Evolutionary conservation across 2,797 vertebrate species (phyloP), one percentile per base, ranked within the genome.

Genomic region (Cephalopachus bancanus): DNA sequence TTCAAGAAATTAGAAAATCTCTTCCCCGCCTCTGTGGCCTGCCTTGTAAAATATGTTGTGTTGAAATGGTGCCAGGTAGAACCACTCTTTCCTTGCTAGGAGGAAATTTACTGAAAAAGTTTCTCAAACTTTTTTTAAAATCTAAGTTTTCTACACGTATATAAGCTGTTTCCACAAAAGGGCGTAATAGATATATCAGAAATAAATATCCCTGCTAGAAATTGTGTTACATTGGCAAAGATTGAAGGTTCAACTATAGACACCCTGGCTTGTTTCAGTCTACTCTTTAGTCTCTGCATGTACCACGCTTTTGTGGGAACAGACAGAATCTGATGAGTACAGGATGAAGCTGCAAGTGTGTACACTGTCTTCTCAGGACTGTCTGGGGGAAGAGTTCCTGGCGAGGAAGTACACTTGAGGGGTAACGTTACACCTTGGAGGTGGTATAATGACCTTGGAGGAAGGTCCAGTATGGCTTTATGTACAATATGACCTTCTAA

Each of bases 11-110:
- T 62, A 97, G 98, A 96, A 76, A 96, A 78, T 71, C 72, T 69
- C 92, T 87, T 93, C 60, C 71, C 93, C 97, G 86, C 93, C 94
- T 91, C 86, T 93, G 17, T 37, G 64, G 79, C 71, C 33, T 81
- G 67, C 26, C 10, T 97, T 97, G 90, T 88, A 97, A 97, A 98
- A 98, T 74, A 16, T 7, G 53, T 75, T 30, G 10, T 90, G 95
- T 83, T 53, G 94, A 92, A 88, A 24, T 22, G 55, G 64, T 93
- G 71, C 81, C 88, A 37, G 62, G 28, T 94, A n/a, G 85, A 95
- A 74, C 95, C 94, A 83, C 65, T 89, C 20, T 59, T 98, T 98
- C 97, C 97, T 97, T 89, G 65, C 62, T 9, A 59, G 93, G 81
- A 95, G 95, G 94, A 97, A 97, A 65, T 93, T 96, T 79, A 60